Evolutionary conservation across 1,140 invertebrate genomes (phyloP).

Genomic region (Capitella teleta): DNA sequence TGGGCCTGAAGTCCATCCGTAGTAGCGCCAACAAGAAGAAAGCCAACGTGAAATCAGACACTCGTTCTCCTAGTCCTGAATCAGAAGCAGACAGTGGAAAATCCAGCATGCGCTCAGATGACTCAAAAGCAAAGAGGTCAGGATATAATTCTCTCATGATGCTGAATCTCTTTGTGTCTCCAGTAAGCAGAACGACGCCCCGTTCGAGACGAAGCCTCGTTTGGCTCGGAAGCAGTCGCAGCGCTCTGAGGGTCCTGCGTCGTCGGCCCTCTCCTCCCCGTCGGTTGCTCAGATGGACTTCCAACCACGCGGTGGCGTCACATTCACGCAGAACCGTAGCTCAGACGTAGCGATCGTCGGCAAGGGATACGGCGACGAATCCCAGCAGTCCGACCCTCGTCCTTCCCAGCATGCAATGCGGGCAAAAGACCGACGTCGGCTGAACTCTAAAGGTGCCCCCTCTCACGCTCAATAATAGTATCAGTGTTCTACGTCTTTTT

Average conservation of each 20-base stretch:
- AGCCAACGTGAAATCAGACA: too few relatives aligned
- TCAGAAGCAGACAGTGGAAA: too few relatives aligned
- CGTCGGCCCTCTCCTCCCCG: constrained; percentile 13
- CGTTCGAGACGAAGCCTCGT: constrained; percentile 21
- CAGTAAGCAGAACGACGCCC: constrained; percentile 20
- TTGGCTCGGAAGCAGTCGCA: constrained; percentile 22
- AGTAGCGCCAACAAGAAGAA: too few relatives aligned
- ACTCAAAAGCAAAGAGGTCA: too few relatives aligned
- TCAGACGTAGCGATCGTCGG: constrained; percentile 37
- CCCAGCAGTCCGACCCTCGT: constrained; percentile 6
- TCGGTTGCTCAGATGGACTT: constrained; percentile 22
- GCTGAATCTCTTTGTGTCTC: neutral
- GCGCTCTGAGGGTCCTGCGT: constrained; percentile 4
- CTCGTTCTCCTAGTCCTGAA: too few relatives aligned
- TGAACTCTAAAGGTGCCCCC: too few relatives aligned
- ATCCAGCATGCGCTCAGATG: too few relatives aligned
- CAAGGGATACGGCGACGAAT: constrained; percentile 33
- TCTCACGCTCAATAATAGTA: too few relatives aligned
- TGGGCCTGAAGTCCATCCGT: too few relatives aligned
- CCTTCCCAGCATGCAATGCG: neutral
- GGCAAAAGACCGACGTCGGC: constrained; percentile 7
- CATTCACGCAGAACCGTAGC: constrained; percentile 31
- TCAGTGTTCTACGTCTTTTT: too few relatives aligned
- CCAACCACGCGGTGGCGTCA: constrained; percentile 34
- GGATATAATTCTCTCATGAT: too few relatives aligned